Conservation (phyloP, 2,888 invertebrate genomes). For the Steinernema scapterisci region DNA sequence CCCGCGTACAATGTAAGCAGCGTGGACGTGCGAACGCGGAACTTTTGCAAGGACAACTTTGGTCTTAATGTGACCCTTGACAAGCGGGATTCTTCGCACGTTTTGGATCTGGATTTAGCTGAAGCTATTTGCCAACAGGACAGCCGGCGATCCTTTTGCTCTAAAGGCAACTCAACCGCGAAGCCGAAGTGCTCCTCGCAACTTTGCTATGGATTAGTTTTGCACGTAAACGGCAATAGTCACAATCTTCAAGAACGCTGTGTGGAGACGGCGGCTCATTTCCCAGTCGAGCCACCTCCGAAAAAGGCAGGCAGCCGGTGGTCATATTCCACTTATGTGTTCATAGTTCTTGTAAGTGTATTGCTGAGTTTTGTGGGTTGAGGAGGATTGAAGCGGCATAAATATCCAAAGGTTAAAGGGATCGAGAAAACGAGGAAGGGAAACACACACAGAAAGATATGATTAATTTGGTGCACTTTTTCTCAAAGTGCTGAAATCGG, state of each 20-base stretch:
- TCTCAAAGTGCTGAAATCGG: too few species aligned
- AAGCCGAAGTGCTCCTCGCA: constrained; percentile 7
- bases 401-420: too few species aligned
- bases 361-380: too few species aligned
- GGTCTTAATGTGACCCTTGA: not conserved
- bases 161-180: not conserved
- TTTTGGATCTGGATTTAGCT: constrained; percentile 37
- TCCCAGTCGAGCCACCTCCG: not conserved
- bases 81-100: not conserved
- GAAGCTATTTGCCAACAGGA: constrained; percentile 42
- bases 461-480: too few species aligned
- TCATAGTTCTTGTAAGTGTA: too few species aligned
- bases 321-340: too few species aligned
- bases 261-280: not conserved
- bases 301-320: too few species aligned
- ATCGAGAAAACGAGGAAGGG: too few species aligned
- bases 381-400: too few species aligned
- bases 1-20: not conserved
- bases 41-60: not conserved
- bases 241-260: not conserved
- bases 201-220: not conserved
- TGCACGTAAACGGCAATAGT: not conserved
- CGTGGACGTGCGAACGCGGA: not conserved
- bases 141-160: constrained; percentile 40
- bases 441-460: too few species aligned